Conservation (phyloP, 2,888 invertebrate species). For the Ophion obscuratus region DNA sequence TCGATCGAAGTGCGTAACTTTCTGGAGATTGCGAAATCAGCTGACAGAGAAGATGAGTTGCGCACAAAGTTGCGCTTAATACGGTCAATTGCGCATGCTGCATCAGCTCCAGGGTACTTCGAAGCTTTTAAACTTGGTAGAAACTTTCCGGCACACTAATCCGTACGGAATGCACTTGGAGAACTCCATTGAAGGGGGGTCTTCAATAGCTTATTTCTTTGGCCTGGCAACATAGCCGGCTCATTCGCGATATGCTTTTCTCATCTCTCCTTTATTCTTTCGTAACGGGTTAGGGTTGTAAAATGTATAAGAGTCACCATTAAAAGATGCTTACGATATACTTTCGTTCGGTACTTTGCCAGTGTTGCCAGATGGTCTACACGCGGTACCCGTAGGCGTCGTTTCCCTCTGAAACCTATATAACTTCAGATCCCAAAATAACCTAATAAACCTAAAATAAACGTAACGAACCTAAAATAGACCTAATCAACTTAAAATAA, state of each 20-base stretch:
- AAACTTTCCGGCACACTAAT: constrained; percentile 24
- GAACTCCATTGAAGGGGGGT: background rate
- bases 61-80: background rate
- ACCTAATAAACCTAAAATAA: background rate
- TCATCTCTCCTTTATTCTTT: constrained; percentile 19
- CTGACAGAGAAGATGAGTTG: constrained; percentile 7
- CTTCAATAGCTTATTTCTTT: constrained; percentile 3
- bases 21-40: background rate
- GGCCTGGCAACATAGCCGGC: constrained; percentile 1
- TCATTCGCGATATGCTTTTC: constrained; percentile 9
- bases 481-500: background rate
- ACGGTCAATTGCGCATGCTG: background rate
- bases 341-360: no score
- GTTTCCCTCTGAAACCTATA: no score
- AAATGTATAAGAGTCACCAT: background rate
- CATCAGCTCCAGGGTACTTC: background rate
- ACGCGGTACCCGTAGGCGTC: no score
- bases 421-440: no score
- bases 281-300: background rate
- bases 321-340: background rate
- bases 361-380: no score
- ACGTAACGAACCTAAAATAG: background rate
- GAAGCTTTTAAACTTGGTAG: constrained; percentile 1
- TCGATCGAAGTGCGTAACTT: constrained; percentile 8
- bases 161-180: background rate